Base-by-base conservation (phyloP, 64 coral and sea anemone genomes). In the Stylophora pistillata region DNA sequence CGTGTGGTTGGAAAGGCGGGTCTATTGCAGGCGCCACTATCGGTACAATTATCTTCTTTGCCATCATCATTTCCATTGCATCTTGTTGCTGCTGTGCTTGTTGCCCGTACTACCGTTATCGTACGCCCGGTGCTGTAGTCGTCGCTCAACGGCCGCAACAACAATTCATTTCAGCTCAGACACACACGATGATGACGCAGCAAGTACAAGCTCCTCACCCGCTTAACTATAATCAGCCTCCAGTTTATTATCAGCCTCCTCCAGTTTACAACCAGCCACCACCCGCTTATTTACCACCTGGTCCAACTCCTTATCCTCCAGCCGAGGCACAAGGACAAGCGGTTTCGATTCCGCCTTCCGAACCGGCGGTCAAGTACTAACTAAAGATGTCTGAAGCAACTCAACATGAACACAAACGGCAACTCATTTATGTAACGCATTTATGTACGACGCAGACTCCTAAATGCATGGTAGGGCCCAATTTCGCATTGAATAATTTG, bases 41-140 rank as follows among this genome's bases (percentile, higher is more conserved):
- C 30, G 27, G 64, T 7, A 57, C 55, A 6, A 9, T 75, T 20
- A 25, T 84, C 21, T 54, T 74, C 20, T 1, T 91, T 7, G 79
- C n/a, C 12, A 74, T 82, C 13, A 41, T 91, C 57, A 53, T 74
- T 12, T 23, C 30, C 10, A 75, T 91, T 21, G 71, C 62, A n/a
- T 53, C 54, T 32, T 90, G 88, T 20, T 90, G 47, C 37, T 74
- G 66, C 53, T 90, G 88, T 74, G 78, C 88, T 33, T 90, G 78
- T 70, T 90, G 88, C 11, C 88, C 77, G 13, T 52, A 3, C 27
- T 91, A 91, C 21, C 65, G 37, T 5, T 33, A 71, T 30, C 82
- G 33, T 52, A 17, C 23, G 9, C 77, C 26, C 0, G 55, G 77
- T 0, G 15, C 77, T 16, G 55, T 57, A 9, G 28, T 78, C 18